Percentiles rank a stretch among this genome's conserved stretches.
These are phyloP conservation scores for Hapalemur alaotrensis DNA, from an alignment of 2,797 vertebrate species.

Conservation along the genomic window DNA sequence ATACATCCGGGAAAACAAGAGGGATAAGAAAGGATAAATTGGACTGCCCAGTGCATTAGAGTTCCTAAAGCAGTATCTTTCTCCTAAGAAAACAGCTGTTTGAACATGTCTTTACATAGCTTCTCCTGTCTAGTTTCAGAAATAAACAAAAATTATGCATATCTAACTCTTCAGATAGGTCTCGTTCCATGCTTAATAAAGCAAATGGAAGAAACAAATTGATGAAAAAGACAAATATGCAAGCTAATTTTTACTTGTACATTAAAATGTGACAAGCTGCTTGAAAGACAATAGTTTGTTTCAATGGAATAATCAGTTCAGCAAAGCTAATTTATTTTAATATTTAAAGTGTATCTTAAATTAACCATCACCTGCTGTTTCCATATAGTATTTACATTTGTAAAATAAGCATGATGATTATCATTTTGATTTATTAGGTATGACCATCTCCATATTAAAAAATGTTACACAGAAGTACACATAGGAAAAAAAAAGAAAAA, in stretches of 20 bases:
- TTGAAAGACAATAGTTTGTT: slow-evolving; percentile 63
- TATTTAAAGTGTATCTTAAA: slow-evolving; percentile 65
- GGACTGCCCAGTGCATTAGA: not conserved
- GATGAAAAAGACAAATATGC: not conserved
- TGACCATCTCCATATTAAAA: slow-evolving; percentile 71
- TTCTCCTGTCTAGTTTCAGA: not conserved
- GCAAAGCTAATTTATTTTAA: slow-evolving; percentile 72
- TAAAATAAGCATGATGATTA: slow-evolving; percentile 68
- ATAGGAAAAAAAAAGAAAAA: not conserved
- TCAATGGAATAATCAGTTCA: slow-evolving; percentile 71
- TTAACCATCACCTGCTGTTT: slow-evolving; percentile 74
- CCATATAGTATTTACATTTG: slow-evolving; percentile 57
- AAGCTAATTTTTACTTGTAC: slow-evolving; percentile 62
- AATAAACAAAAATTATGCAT: not conserved
- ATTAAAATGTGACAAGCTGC: slow-evolving; percentile 57
- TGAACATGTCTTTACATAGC: not conserved
- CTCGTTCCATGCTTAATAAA: slow-evolving; percentile 47
- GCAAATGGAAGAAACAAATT: slow-evolving; percentile 35
- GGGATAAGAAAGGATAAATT: not conserved
- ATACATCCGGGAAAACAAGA: not conserved
- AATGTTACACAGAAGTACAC: slow-evolving; percentile 38
- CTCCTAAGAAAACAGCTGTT: not conserved
- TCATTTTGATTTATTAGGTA: slow-evolving; percentile 72
- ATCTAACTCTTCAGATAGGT: slow-evolving; percentile 17
- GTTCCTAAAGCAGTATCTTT: not conserved